A percentile compares a stretch with the other conserved stretches of the same genome.
These are phyloP conservation scores for Nemoura dubitans DNA, from an alignment of 2,888 invertebrate species.

Conservation along the genomic window DNA sequence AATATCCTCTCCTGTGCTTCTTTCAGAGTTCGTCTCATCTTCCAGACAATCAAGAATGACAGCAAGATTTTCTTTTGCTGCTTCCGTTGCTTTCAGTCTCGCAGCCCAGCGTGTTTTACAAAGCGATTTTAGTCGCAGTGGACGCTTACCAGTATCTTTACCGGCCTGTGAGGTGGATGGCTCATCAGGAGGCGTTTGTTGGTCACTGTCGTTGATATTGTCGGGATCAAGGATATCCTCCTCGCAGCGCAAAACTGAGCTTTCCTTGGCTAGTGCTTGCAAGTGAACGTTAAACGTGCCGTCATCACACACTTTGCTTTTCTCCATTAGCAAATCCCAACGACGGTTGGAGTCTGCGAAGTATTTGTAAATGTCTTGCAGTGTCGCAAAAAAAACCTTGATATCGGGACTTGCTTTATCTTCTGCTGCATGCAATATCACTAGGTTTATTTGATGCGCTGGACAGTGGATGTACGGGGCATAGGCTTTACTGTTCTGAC, in stretches of 20 bases:
- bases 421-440: background rate
- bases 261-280: background rate
- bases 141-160: background rate
- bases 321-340: conserved; percentile 7
- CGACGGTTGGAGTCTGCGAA: background rate
- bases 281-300: conserved; percentile 5
- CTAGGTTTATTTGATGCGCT: background rate
- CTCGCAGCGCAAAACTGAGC: conserved; percentile 12
- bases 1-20: conserved; percentile 12
- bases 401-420: background rate
- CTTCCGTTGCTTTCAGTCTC: background rate
- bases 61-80: conserved; percentile 13
- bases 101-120: conserved; percentile 7
- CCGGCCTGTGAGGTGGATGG: background rate
- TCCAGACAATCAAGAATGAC: conserved; percentile 18
- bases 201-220: background rate
- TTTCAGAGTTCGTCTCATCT: conserved; percentile 10
- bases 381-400: background rate
- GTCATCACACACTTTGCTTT: background rate
- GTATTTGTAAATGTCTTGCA: background rate
- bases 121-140: background rate
- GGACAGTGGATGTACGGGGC: conserved; percentile 27
- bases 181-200: too few species aligned
- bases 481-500: conserved; percentile 5
- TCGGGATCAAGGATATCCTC: background rate